These are phyloP conservation scores for Zeus faber DNA, from an alignment of 2,113 vertebrate species.

Conservation along the genomic window DNA sequence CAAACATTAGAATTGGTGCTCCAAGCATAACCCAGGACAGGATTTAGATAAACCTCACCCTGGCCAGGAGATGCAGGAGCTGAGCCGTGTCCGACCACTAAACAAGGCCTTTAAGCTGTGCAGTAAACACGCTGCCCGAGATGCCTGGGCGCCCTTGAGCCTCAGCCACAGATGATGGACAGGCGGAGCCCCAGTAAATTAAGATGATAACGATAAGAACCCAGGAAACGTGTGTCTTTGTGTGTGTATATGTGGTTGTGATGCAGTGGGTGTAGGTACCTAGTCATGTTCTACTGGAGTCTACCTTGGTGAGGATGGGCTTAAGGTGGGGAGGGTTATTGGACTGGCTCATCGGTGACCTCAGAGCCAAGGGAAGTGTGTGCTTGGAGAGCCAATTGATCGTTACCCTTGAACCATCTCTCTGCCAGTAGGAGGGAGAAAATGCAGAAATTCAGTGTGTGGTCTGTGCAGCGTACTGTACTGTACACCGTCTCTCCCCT, in stretches of 20 bases:
- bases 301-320: conserved; percentile 1
- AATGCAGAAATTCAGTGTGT: neutral
- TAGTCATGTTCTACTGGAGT: neutral
- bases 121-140: conserved; percentile 30
- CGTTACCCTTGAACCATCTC: conserved; percentile 14
- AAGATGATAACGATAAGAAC: conserved; percentile 53
- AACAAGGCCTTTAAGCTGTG: conserved; percentile 48
- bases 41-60: conserved; percentile 49
- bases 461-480: neutral
- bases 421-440: neutral
- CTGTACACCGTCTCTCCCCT: neutral
- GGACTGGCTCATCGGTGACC: neutral
- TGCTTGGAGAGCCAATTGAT: conserved; percentile 14
- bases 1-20: conserved; percentile 30
- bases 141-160: conserved; percentile 52
- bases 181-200: conserved; percentile 53
- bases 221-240: neutral
- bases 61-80: conserved; percentile 22
- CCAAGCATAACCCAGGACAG: conserved; percentile 21
- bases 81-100: conserved; percentile 34
- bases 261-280: neutral
- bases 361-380: neutral
- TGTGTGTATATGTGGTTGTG: neutral
- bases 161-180: conserved; percentile 55
- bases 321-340: neutral